Conservation (phyloP, 2,113 vertebrate genomes). For the Crotalus tigris region DNA sequence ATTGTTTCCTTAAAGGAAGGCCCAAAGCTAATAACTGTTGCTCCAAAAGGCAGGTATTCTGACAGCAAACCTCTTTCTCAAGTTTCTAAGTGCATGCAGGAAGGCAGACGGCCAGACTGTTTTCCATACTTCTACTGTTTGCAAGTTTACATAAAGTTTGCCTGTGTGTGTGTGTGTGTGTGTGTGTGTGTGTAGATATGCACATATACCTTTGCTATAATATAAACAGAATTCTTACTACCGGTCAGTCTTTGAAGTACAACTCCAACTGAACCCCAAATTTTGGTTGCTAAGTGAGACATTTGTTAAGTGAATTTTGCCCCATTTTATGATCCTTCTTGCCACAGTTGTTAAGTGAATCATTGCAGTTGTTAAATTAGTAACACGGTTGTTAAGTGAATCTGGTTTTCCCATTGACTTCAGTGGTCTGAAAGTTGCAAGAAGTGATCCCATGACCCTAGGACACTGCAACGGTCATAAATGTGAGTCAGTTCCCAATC, state of each 20-base stretch:
- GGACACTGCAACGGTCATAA: neutral
- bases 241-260: too few species aligned
- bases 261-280: too few species aligned
- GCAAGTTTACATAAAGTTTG: neutral
- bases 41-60: neutral
- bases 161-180: neutral
- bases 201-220: neutral
- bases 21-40: neutral
- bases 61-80: neutral
- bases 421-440: neutral
- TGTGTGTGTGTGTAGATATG: neutral
- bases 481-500: neutral
- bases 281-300: neutral
- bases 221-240: neutral
- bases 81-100: neutral
- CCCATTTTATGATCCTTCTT: neutral
- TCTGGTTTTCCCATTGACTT: neutral
- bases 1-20: neutral
- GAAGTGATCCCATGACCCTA: neutral
- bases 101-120: neutral
- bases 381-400: neutral
- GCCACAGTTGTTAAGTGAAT: neutral
- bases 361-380: neutral
- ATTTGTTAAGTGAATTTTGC: neutral
- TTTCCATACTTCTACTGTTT: neutral